phyloP scores from a whole-genome alignment of 2,888 invertebrate genomes.

The Prostheceraeus crozeri region DNA sequence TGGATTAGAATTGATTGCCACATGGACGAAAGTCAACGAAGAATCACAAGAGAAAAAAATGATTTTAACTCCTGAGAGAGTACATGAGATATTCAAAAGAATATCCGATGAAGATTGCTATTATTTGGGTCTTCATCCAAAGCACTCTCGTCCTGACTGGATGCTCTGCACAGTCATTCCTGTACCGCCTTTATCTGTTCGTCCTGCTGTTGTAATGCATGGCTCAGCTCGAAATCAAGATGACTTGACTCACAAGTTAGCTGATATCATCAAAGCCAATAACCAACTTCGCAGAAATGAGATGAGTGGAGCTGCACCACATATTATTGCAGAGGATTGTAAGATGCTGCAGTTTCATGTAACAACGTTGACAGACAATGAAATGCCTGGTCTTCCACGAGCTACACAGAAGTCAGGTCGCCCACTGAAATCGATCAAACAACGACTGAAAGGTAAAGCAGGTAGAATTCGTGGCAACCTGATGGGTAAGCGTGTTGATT shows the following conservation, averaged over 20 bases:
- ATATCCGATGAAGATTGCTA: constrained; percentile 92
- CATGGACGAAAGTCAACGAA: constrained; percentile 86
- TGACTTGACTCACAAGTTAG: constrained; percentile 94
- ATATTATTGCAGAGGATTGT: constrained; percentile 89
- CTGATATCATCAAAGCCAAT: constrained; percentile 95
- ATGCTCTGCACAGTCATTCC: constrained; percentile 96
- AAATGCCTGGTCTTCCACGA: constrained; percentile 88
- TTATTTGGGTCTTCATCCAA: constrained; percentile 64
- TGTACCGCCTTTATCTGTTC: constrained; percentile 86
- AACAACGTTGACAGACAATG: constrained; percentile 93
- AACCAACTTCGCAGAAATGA: constrained; percentile 90
- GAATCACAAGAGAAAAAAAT: constrained; percentile 93
- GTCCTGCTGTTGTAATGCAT: constrained; percentile 97
- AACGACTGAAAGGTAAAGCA: constrained; percentile 90
- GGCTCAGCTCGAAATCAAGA: constrained; percentile 96
- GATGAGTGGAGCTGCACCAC: constrained; percentile 89
- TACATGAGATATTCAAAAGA: constrained; percentile 90
- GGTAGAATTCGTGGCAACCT: constrained; percentile 96
- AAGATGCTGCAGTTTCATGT: constrained; percentile 97
- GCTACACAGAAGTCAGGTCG: constrained; percentile 99
- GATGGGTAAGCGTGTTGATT: constrained; percentile 99
- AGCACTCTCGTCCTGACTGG: constrained; percentile 91
- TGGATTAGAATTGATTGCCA: constrained; percentile 85
- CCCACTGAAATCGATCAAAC: constrained; percentile 92
- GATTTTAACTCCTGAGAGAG: constrained; percentile 81